A percentile compares a stretch with the other conserved stretches of the same genome.
phyloP scores from a whole-genome alignment of 2,888 invertebrate genomes.

The Trichopria drosophilae region DNA sequence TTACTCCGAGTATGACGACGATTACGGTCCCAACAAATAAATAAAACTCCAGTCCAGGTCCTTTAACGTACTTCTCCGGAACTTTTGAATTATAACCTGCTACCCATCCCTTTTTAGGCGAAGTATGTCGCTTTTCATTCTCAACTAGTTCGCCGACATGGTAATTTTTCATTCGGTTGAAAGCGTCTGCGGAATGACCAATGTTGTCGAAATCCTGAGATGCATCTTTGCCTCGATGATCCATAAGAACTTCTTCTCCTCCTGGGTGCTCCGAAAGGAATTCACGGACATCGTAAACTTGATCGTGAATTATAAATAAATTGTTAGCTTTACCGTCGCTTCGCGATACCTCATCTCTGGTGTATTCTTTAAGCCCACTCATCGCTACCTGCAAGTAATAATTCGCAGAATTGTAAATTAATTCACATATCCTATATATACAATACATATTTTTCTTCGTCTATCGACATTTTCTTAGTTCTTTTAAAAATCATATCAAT shows the following conservation, averaged over 20 bases:
- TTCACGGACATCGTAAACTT: constrained; percentile 64
- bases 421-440: too few species aligned
- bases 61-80: constrained; percentile 32
- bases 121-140: constrained; percentile 43
- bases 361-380: constrained; percentile 40
- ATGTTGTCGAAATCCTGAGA: constrained; percentile 70
- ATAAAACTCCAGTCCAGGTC: constrained; percentile 36
- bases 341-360: constrained; percentile 58
- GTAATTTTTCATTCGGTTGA: constrained; percentile 67
- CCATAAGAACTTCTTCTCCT: constrained; percentile 65
- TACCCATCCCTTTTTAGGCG: constrained; percentile 54
- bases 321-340: constrained; percentile 59
- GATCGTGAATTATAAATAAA: constrained; percentile 64
- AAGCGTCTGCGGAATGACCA: constrained; percentile 70
- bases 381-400: too few species aligned
- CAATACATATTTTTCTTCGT: too few species aligned
- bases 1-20: constrained; percentile 33
- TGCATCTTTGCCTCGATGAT: constrained; percentile 64
- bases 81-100: constrained; percentile 29
- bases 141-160: constrained; percentile 63
- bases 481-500: too few species aligned
- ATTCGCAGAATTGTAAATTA: too few species aligned
- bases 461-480: too few species aligned
- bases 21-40: constrained; percentile 36
- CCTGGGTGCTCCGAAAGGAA: constrained; percentile 66